These are phyloP conservation scores for Drosophila ercepeae DNA, from an alignment of 1,140 invertebrate genomes.

Conservation along the genomic window DNA sequence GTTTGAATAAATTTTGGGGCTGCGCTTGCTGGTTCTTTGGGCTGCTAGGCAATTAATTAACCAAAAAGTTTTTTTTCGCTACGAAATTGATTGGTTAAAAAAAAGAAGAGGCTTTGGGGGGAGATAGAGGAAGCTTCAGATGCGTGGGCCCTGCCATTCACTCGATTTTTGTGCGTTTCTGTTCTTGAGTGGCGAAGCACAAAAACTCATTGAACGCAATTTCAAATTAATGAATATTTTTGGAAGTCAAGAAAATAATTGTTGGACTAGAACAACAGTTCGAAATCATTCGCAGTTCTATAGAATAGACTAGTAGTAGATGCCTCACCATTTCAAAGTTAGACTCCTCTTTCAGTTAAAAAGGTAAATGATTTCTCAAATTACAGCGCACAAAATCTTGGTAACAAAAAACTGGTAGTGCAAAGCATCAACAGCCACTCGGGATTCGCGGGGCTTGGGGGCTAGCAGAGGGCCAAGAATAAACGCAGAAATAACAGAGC, in stretches of 20 bases:
- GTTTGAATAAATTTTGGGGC: conserved; percentile 67
- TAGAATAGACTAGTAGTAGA: background rate
- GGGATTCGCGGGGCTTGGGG: background rate
- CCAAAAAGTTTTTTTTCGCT: conserved; percentile 46
- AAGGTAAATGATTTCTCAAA: conserved; percentile 57
- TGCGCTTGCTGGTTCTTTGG: conserved; percentile 50
- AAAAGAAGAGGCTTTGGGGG: background rate
- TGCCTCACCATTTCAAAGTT: background rate
- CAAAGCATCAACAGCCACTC: conserved; percentile 58
- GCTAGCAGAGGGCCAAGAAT: conserved; percentile 36
- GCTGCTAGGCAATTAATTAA: conserved; percentile 72
- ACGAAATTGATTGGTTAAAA: conserved; percentile 63
- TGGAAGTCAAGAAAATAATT: conserved; percentile 7
- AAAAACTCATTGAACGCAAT: conserved; percentile 50
- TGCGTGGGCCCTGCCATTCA: conserved; percentile 42
- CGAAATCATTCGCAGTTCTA: conserved; percentile 14
- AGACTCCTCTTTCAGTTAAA: background rate
- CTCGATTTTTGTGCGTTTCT: conserved; percentile 35
- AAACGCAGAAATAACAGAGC: conserved; percentile 59
- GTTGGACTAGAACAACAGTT: background rate
- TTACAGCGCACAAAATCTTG: conserved; percentile 46
- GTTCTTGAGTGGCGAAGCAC: conserved; percentile 23
- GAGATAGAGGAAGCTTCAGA: conserved; percentile 1
- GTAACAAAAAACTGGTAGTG: conserved; percentile 33
- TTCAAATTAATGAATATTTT: conserved; percentile 50